These are phyloP conservation scores for Leuciscus waleckii DNA, from an alignment of 2,797 vertebrate genomes.

Conservation along the genomic window DNA sequence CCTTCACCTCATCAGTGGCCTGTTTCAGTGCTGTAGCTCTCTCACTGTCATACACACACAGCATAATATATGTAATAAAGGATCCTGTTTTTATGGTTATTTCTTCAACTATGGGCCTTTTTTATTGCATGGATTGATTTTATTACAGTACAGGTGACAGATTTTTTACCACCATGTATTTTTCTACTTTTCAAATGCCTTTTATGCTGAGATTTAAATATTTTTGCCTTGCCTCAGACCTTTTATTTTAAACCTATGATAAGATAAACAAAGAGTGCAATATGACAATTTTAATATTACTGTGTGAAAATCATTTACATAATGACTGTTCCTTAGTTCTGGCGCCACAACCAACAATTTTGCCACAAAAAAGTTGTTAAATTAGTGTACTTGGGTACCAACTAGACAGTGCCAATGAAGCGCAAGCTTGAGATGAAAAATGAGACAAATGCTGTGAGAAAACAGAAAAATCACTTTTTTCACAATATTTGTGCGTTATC, in stretches of 20 bases:
- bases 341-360: background rate
- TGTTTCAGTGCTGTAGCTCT: conserved; percentile 82
- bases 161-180: too few species aligned
- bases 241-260: background rate
- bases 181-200: background rate
- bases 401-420: background rate
- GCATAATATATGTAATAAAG: background rate
- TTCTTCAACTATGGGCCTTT: background rate
- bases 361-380: background rate
- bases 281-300: background rate
- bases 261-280: background rate
- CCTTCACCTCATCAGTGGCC: conserved; percentile 80
- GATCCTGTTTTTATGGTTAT: background rate
- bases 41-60: conserved; percentile 74
- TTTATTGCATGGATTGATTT: background rate
- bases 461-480: background rate
- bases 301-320: background rate
- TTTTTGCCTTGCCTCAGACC: too few species aligned
- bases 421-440: background rate
- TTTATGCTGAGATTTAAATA: background rate
- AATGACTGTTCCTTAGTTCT: background rate
- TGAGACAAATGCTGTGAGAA: background rate
- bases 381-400: background rate
- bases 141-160: background rate
- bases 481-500: too few species aligned